Evolutionary conservation across 2,797 vertebrate genomes (phyloP).

Genomic region (Poeciliopsis turneri): DNA sequence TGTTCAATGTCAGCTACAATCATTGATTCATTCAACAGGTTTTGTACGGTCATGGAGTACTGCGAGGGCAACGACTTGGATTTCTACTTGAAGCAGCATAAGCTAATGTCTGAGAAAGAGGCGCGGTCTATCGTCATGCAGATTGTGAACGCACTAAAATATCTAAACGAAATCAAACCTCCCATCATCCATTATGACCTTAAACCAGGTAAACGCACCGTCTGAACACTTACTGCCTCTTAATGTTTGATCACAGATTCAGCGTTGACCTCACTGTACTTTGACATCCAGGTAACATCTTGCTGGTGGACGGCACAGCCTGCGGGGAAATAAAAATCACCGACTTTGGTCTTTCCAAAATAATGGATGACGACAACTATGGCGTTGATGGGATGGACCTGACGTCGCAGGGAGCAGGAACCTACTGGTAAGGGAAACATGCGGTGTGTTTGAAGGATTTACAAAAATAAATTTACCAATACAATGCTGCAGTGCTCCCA

Average conservation of each 20-base stretch:
- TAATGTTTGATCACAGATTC: neutral
- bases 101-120: conserved; percentile 99
- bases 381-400: conserved; percentile 99
- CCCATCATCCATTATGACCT: conserved; percentile 99
- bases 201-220: conserved; percentile 88
- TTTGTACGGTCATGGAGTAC: conserved; percentile 99
- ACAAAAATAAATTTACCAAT: neutral
- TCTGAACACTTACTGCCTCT: neutral
- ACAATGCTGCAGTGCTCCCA: neutral
- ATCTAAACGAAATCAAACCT: conserved; percentile 99
- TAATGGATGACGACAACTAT: conserved; percentile 99
- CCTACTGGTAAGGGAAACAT: conserved; percentile 89
- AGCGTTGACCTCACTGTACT: conserved; percentile 3
- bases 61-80: conserved; percentile 99
- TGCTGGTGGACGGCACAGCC: conserved; percentile 97
- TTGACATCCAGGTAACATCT: conserved; percentile 89
- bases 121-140: conserved; percentile 99
- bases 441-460: neutral
- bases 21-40: conserved; percentile 73
- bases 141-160: conserved; percentile 98
- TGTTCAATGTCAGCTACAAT: neutral
- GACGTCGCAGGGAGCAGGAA: conserved; percentile 98
- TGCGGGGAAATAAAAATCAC: conserved; percentile 99
- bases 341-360: conserved; percentile 98
- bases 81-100: conserved; percentile 99